Evolutionary conservation across 2,797 vertebrate species (phyloP).

Genomic region (Moxostoma hubbsi): DNA sequence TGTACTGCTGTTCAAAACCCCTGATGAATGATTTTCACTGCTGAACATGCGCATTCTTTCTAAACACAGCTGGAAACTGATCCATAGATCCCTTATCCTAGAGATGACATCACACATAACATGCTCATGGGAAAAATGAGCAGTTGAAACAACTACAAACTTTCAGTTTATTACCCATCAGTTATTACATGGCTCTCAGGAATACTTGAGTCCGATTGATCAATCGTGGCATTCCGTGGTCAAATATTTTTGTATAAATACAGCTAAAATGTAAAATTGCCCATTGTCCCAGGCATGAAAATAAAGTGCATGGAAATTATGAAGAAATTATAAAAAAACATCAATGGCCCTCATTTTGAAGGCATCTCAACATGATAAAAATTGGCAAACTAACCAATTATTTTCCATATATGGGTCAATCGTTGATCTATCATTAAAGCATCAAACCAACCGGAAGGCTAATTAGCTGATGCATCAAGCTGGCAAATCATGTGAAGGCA

Average conservation of each 20-base stretch:
- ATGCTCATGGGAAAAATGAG: constrained; percentile 19
- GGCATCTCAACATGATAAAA: neutral
- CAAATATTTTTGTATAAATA: neutral
- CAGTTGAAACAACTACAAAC: neutral
- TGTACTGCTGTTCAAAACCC: constrained; percentile 63
- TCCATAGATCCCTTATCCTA: constrained; percentile 14
- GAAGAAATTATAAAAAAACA: neutral
- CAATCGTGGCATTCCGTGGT: neutral
- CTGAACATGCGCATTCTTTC: constrained; percentile 39
- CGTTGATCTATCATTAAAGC: constrained; percentile 1
- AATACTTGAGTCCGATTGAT: neutral
- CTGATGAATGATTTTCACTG: constrained; percentile 63
- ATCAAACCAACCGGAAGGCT: constrained; percentile 1
- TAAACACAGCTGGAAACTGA: constrained; percentile 41
- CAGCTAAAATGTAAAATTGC: neutral
- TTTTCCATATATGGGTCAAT: neutral
- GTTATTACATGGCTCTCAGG: neutral
- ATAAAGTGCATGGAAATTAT: neutral
- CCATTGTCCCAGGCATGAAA: neutral
- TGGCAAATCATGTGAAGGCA: constrained; percentile 22
- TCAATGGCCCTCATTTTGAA: neutral
- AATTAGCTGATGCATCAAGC: constrained; percentile 18
- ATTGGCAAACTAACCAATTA: neutral
- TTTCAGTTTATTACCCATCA: neutral
- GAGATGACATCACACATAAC: constrained; percentile 16